phyloP scores from a whole-genome alignment of 2,797 vertebrate genomes.

The Telmatherina bonti region DNA sequence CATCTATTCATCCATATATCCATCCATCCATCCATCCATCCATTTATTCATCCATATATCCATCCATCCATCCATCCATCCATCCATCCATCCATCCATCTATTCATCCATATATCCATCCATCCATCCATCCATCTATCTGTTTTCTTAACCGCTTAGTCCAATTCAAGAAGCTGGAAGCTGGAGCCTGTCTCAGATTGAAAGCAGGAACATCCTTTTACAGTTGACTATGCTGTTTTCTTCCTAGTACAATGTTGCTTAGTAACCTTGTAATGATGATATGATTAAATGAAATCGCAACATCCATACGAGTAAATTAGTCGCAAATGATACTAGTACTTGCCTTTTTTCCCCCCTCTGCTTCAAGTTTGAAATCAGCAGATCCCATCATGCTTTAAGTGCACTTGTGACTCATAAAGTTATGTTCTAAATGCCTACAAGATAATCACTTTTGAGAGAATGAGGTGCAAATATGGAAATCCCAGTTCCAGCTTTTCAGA shows the following conservation, averaged over 20 bases:
- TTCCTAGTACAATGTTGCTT: too few species aligned
- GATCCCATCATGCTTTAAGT: background rate
- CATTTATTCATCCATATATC: too few species aligned
- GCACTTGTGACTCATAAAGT: conserved; percentile 1
- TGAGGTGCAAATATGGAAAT: background rate
- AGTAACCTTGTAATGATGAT: background rate
- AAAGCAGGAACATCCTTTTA: too few species aligned
- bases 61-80: too few species aligned
- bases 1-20: too few species aligned
- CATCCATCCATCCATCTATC: too few species aligned
- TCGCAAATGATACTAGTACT: background rate
- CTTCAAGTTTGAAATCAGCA: background rate
- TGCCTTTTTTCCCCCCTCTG: background rate
- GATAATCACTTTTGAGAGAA: background rate
- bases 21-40: too few species aligned
- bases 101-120: too few species aligned
- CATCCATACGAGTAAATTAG: background rate
- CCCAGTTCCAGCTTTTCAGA: background rate
- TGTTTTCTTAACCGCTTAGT: too few species aligned
- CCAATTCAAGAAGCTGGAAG: too few species aligned
- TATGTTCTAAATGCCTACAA: background rate
- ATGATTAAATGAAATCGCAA: conserved; percentile 5
- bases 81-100: too few species aligned
- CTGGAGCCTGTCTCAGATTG: too few species aligned
- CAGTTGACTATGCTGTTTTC: background rate